These are phyloP conservation scores for Hirtodrosophila confusa DNA, from an alignment of 2,888 invertebrate genomes.

Conservation along the genomic window DNA sequence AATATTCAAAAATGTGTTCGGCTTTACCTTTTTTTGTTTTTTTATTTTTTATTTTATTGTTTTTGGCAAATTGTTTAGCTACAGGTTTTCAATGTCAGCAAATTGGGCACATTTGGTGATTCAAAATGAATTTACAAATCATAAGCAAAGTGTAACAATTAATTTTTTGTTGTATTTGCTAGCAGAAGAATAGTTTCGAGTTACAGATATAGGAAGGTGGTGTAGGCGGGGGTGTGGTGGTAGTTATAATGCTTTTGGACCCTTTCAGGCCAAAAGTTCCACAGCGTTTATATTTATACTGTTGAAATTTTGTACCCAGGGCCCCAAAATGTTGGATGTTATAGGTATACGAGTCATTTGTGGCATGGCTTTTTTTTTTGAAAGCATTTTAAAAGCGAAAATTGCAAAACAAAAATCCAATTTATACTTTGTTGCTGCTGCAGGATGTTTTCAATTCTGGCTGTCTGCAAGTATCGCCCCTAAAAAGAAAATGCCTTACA, in stretches of 20 bases:
- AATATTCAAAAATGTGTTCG: constrained; percentile 64
- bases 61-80: constrained; percentile 84
- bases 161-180: constrained; percentile 78
- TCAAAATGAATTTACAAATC: constrained; percentile 38
- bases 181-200: constrained; percentile 42
- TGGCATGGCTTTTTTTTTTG: constrained; percentile 26
- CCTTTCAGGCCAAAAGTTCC: constrained; percentile 18
- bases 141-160: constrained; percentile 61
- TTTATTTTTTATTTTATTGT: constrained; percentile 17
- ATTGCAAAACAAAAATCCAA: constrained; percentile 84
- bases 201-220: constrained; percentile 22
- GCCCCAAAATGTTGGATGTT: constrained; percentile 7
- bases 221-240: constrained; percentile 7
- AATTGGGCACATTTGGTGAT: constrained; percentile 72
- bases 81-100: constrained; percentile 82
- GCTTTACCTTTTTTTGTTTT: constrained; percentile 14
- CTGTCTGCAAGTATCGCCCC: constrained; percentile 81
- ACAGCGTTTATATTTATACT: constrained; percentile 4
- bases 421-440: constrained; percentile 57
- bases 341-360: constrained; percentile 3
- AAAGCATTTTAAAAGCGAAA: constrained; percentile 79
- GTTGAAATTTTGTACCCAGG: constrained; percentile 20
- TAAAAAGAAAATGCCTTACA: constrained; percentile 50
- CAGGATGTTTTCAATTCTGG: constrained; percentile 39
- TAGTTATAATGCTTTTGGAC: not conserved